Evolutionary conservation across 1,140 invertebrate genomes (phyloP).

Genomic region (Aporrectodea caliginosa): DNA sequence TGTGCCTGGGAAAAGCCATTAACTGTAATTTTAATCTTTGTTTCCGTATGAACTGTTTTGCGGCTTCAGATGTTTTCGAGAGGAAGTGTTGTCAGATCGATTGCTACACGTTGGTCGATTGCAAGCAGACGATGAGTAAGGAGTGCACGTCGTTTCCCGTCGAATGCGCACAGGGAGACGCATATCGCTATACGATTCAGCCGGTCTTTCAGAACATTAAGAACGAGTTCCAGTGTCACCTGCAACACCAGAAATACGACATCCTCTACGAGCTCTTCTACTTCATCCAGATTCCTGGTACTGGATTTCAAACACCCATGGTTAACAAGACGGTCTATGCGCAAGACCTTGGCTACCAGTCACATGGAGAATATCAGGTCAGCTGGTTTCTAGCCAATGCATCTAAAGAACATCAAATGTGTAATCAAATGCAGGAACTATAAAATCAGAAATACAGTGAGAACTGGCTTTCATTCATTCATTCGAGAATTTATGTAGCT

Average conservation of each 20-base stretch:
- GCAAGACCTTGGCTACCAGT: constrained; percentile 17
- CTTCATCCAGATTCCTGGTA: constrained; percentile 22
- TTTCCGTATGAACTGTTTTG: not conserved
- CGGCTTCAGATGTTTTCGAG: constrained; percentile 20
- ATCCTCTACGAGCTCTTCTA: constrained; percentile 32
- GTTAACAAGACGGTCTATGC: constrained; percentile 23
- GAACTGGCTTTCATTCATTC: too few species aligned
- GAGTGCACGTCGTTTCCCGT: constrained; percentile 39
- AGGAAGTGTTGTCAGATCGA: constrained; percentile 42
- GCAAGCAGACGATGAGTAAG: constrained; percentile 38
- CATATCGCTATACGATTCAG: constrained; percentile 35
- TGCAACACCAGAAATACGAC: constrained; percentile 9
- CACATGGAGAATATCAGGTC: constrained; percentile 23
- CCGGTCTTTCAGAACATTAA: constrained; percentile 34
- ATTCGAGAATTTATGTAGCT: too few species aligned
- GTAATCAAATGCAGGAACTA: too few species aligned
- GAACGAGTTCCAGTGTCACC: constrained; percentile 33
- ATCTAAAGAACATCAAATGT: constrained; percentile 3
- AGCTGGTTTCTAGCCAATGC: not conserved
- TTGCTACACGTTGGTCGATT: constrained; percentile 41
- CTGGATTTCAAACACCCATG: constrained; percentile 14
- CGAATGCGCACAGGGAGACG: constrained; percentile 43
- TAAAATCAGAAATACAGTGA: too few species aligned
- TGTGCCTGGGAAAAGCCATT: too few species aligned
- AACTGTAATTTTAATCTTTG: not conserved